Evolutionary conservation across 2,888 invertebrate genomes (phyloP).

Genomic region (Drosophila mulleri): DNA sequence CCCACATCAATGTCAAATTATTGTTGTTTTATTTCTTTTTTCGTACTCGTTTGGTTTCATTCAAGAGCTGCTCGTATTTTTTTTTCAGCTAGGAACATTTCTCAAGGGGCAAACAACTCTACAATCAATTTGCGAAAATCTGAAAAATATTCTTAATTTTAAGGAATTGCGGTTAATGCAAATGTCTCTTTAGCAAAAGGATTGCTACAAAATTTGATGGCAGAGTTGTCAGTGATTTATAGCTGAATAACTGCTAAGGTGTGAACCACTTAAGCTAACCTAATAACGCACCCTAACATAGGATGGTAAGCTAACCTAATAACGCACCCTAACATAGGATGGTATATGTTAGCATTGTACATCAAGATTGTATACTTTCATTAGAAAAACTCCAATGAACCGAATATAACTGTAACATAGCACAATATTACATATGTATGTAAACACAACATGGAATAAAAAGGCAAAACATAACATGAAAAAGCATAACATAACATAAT

Average conservation of each 20-base stretch:
- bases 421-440: background rate
- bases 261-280: background rate
- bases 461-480: background rate
- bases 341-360: background rate
- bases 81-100: too few species aligned
- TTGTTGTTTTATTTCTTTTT: background rate
- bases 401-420: background rate
- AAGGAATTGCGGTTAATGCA: background rate
- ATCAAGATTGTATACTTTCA: too few species aligned
- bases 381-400: too few species aligned
- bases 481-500: too few species aligned
- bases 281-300: background rate
- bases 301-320: background rate
- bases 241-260: too few species aligned
- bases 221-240: constrained; percentile 1
- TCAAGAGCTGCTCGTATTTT: constrained; percentile 1
- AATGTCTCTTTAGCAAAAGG: background rate
- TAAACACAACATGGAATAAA: too few species aligned
- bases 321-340: background rate
- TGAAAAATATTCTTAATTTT: constrained; percentile 3
- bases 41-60: background rate
- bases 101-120: constrained; percentile 9
- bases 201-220: background rate
- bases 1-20: constrained; percentile 17
- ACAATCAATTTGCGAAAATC: background rate